Conservation (phyloP, 2,797 vertebrate genomes). For the Myotis findleyi region DNA sequence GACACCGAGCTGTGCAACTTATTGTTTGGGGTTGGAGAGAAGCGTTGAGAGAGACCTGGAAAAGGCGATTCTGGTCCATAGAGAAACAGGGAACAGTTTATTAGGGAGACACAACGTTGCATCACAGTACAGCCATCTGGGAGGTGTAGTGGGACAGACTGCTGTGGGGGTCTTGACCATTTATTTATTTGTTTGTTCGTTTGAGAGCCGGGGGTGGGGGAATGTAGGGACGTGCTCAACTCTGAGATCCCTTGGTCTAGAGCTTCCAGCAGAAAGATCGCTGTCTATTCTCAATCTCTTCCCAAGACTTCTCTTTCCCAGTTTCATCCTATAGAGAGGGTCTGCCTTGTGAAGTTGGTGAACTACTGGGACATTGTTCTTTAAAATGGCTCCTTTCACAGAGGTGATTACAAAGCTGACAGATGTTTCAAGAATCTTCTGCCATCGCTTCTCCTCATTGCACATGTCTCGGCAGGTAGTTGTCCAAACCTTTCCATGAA, state of each 20-base stretch:
- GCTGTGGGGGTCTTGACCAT: not conserved
- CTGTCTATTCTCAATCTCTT: not conserved
- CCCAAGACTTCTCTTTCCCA: not conserved
- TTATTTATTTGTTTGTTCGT: not conserved
- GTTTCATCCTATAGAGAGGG: not conserved
- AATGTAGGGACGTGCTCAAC: not conserved
- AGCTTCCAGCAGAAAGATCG: not conserved
- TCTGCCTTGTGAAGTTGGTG: not conserved
- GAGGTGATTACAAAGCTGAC: not conserved
- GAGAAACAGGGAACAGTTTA: not conserved
- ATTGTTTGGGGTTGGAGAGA: not conserved
- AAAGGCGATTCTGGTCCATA: not conserved
- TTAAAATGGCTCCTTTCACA: not conserved
- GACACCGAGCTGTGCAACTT: accelerated
- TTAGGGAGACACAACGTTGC: not conserved
- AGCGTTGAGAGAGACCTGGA: not conserved
- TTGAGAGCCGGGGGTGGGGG: not conserved
- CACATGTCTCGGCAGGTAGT: not conserved
- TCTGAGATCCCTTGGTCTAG: not conserved
- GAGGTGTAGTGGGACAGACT: accelerated
- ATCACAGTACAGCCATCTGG: accelerated
- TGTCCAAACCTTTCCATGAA: not conserved
- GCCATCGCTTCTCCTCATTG: not conserved
- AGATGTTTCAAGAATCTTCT: not conserved
- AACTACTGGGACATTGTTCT: not conserved